These are phyloP conservation scores for Sapayoa aenigma DNA, from an alignment of 2,113 vertebrate genomes.

Conservation along the genomic window DNA sequence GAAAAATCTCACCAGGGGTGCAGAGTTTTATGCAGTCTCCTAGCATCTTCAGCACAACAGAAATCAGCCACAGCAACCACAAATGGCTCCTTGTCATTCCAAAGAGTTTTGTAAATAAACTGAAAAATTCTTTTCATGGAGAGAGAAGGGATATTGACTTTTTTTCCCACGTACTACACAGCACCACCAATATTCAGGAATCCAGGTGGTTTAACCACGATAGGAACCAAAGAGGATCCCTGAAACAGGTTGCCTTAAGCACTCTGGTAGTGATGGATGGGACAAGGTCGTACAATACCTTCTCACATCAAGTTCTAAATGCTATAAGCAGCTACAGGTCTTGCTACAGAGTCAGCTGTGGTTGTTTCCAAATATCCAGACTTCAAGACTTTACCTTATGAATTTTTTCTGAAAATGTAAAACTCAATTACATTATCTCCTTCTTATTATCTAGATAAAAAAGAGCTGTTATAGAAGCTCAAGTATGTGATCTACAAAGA, in stretches of 20 bases:
- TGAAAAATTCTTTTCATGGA: constrained; percentile 64
- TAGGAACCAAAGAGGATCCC: not conserved
- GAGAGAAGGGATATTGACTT: constrained; percentile 35
- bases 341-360: not conserved
- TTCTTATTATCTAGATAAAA: not conserved
- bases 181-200: constrained; percentile 13
- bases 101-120: constrained; percentile 77
- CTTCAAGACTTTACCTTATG: not conserved
- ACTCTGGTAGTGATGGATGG: not conserved
- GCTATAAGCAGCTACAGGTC: not conserved
- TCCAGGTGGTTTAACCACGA: constrained; percentile 39
- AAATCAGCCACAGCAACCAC: constrained; percentile 74
- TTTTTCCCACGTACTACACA: constrained; percentile 12
- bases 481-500: not conserved
- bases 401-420: not conserved
- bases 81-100: constrained; percentile 76
- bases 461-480: not conserved
- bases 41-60: constrained; percentile 63
- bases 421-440: not conserved
- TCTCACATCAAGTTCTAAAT: not conserved
- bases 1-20: constrained; percentile 41
- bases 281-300: not conserved
- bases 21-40: constrained; percentile 60
- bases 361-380: not conserved
- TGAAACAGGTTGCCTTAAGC: not conserved